These are phyloP conservation scores for Coreoperca whiteheadi DNA, from an alignment of 2,113 vertebrate genomes.

Conservation along the genomic window DNA sequence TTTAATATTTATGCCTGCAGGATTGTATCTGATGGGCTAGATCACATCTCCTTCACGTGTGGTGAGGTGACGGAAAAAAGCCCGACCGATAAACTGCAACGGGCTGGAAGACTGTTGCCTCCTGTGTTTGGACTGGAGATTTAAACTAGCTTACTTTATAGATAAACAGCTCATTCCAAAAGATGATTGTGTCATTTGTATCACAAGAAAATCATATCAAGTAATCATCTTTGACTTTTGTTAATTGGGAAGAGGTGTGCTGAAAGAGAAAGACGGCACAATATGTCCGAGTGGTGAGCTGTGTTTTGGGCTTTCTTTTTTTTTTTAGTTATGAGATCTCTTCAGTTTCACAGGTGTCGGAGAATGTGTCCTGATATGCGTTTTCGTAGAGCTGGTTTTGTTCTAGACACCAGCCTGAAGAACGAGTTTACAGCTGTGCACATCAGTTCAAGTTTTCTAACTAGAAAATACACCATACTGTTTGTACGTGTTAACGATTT, in stretches of 20 bases:
- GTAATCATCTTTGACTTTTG: neutral
- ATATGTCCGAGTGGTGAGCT: neutral
- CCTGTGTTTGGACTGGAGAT: constrained; percentile 2
- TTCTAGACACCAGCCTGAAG: constrained; percentile 21
- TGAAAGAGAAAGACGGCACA: neutral
- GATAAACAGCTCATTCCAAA: constrained; percentile 12
- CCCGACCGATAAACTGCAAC: constrained; percentile 1
- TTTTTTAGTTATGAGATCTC: neutral
- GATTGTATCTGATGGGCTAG: constrained; percentile 40
- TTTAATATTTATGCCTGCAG: constrained; percentile 61
- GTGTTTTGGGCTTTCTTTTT: neutral
- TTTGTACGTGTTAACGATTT: constrained; percentile 10
- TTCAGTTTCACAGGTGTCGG: neutral
- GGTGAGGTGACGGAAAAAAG: neutral
- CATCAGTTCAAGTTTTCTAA: neutral
- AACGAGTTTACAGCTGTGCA: neutral
- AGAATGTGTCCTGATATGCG: neutral
- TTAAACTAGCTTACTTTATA: constrained; percentile 16
- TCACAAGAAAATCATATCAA: neutral
- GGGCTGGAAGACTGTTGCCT: neutral
- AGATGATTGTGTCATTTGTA: constrained; percentile 1
- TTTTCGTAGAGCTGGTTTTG: constrained; percentile 33
- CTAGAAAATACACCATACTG: neutral
- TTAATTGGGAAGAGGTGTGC: neutral
- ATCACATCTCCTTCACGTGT: constrained; percentile 18